These are phyloP conservation scores for Xiphophorus birchmanni DNA, from an alignment of 2,797 vertebrate genomes.

Conservation along the genomic window DNA sequence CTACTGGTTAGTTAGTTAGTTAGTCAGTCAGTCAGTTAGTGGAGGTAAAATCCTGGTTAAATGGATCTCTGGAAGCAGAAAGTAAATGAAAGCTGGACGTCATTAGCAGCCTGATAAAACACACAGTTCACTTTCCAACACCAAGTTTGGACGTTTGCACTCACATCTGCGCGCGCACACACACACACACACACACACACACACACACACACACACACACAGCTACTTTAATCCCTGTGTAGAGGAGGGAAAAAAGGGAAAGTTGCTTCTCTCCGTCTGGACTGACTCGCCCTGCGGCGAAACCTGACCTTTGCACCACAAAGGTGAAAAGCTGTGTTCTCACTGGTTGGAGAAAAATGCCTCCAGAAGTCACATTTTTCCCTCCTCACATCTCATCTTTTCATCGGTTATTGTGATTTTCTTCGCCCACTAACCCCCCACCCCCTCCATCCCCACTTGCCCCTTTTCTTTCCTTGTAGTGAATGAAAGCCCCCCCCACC, in stretches of 20 bases:
- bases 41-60: background rate
- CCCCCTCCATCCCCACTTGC: constrained; percentile 24
- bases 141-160: constrained; percentile 18
- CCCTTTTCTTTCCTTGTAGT: constrained; percentile 47
- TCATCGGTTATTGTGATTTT: constrained; percentile 75
- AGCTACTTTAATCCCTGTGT: constrained; percentile 46
- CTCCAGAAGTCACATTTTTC: constrained; percentile 83
- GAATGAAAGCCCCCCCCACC: constrained; percentile 62
- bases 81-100: background rate
- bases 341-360: constrained; percentile 80
- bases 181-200: constrained; percentile 2
- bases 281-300: constrained; percentile 77
- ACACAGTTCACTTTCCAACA: constrained; percentile 28
- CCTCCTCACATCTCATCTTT: constrained; percentile 82
- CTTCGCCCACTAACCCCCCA: background rate
- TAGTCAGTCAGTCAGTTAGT: background rate
- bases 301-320: constrained; percentile 79
- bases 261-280: constrained; percentile 70
- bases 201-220: constrained; percentile 9
- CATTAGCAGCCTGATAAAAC: constrained; percentile 51
- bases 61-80: background rate
- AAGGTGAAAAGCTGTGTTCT: constrained; percentile 82
- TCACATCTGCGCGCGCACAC: constrained; percentile 15
- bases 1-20: too few species aligned
- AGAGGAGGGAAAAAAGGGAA: constrained; percentile 52